These are phyloP conservation scores for Drosophila engyochracea DNA, from an alignment of 2,888 invertebrate species.

Conservation along the genomic window DNA sequence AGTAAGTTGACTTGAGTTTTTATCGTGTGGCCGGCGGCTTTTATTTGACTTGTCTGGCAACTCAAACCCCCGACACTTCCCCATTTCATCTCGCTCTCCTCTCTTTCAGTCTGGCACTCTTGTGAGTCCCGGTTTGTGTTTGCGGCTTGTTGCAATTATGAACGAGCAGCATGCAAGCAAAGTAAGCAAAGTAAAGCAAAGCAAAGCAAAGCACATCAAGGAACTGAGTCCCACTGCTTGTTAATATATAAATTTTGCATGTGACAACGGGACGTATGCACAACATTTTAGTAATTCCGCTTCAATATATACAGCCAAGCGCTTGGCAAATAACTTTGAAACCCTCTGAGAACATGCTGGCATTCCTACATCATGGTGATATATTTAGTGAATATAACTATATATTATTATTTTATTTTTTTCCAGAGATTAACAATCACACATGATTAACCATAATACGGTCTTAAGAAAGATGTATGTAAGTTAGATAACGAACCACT, in stretches of 20 bases:
- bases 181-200: slow-evolving; percentile 42
- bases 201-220: slow-evolving; percentile 32
- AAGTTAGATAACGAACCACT: background rate
- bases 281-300: slow-evolving; percentile 76
- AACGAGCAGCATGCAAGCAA: slow-evolving; percentile 69
- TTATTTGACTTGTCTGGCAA: slow-evolving; percentile 72
- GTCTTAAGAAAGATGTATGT: background rate
- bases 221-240: slow-evolving; percentile 49
- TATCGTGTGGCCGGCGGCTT: slow-evolving; percentile 65
- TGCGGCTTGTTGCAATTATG: slow-evolving; percentile 80
- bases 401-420: background rate
- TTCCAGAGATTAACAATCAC: background rate
- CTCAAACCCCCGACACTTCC: background rate
- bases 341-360: background rate
- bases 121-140: slow-evolving; percentile 50
- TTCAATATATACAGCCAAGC: slow-evolving; percentile 65
- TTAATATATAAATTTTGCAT: slow-evolving; percentile 74
- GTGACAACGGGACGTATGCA: slow-evolving; percentile 79
- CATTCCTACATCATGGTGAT: background rate
- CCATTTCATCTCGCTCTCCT: background rate
- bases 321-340: slow-evolving; percentile 13
- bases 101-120: slow-evolving; percentile 1
- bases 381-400: slow-evolving; percentile 1
- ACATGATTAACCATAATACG: background rate
- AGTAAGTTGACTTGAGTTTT: slow-evolving; percentile 45